Evolutionary conservation across 2,888 invertebrate genomes (phyloP), one percentile per base, ranked within the genome.

Genomic region (Chymomyza procnemis): DNA sequence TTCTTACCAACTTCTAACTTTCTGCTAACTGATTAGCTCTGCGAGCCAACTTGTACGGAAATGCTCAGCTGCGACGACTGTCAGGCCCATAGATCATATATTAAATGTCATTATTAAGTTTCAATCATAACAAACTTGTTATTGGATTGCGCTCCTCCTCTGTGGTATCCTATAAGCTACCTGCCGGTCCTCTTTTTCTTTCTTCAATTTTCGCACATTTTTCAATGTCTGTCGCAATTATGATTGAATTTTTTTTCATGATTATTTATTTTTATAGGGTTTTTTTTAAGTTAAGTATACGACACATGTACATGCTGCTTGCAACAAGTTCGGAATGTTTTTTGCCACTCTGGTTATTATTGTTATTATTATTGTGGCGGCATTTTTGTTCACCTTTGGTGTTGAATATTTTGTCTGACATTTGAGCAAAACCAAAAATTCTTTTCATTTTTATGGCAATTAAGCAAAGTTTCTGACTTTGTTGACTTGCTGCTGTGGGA

Each of bases 211-310:
- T 50, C 18, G 69, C 16, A 16, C 78, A 77, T 74, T 75, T 78
- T 71, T 77, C 69, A 69, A 70, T 77, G 78, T 76, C 78, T 78
- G 74, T 71, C 64, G 79, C 79, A 79, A 79, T 79, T 79, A 79
- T 78, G 78, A 78, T 73, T 74, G 80, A 67, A 79, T 79, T 71
- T 76, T 73, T 66, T 59, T 46, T n/a, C n/a, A 16, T 34, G n/a
- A 26, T 16, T 41, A 26, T 26, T 14, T 22, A 9, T 14, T 48
- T 60, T 22, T 22, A 4, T 4, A 2, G n/a, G n/a, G n/a, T 26
- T 48, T 4, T 46, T 41, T 48, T 22, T 19, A 22, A 48, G 26
- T 79, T 78, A 78, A 41, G 72, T 78, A 63, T 72, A 66, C 65
- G 22, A 63, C 70, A 66, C 65, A 14, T 30, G 16, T 55, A 41